phyloP scores from a whole-genome alignment of 2,113 vertebrate species.

The Pseudopipra pipra region DNA sequence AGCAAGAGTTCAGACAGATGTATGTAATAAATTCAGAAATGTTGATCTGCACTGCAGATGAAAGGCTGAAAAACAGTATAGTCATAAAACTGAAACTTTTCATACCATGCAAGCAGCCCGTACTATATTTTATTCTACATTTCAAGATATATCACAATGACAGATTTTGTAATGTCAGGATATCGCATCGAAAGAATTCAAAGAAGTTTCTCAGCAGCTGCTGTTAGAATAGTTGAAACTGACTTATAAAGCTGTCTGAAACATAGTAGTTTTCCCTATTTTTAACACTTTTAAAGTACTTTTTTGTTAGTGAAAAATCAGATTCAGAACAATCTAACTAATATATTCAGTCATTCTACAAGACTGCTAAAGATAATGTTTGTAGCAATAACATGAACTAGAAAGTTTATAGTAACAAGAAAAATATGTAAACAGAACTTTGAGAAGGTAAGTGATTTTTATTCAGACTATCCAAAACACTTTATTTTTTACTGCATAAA shows the following conservation, averaged over 20 bases:
- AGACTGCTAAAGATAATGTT: not conserved
- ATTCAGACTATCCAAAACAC: not conserved
- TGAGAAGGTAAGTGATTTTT: not conserved
- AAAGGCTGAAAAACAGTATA: conserved; percentile 66
- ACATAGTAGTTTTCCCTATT: not conserved
- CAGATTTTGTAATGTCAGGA: conserved; percentile 43
- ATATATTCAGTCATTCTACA: not conserved
- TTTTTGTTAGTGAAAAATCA: not conserved
- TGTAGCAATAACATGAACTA: not conserved
- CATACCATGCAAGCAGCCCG: not conserved
- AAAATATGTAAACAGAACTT: conserved; percentile 7
- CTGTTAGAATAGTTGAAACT: conserved; percentile 20
- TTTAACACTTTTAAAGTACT: not conserved
- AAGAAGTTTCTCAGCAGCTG: conserved; percentile 13
- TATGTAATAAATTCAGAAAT: conserved; percentile 73
- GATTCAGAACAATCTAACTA: not conserved
- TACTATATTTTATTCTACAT: conserved; percentile 7
- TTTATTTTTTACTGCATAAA: not conserved
- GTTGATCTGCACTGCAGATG: conserved; percentile 70
- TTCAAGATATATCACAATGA: conserved; percentile 50
- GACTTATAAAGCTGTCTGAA: conserved; percentile 26
- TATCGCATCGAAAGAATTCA: conserved; percentile 16
- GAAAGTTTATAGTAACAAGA: not conserved
- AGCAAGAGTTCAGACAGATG: conserved; percentile 70
- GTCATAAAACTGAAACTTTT: conserved; percentile 36